Evolutionary conservation across 2,113 vertebrate genomes (phyloP).

Genomic region (Scopus umbretta): DNA sequence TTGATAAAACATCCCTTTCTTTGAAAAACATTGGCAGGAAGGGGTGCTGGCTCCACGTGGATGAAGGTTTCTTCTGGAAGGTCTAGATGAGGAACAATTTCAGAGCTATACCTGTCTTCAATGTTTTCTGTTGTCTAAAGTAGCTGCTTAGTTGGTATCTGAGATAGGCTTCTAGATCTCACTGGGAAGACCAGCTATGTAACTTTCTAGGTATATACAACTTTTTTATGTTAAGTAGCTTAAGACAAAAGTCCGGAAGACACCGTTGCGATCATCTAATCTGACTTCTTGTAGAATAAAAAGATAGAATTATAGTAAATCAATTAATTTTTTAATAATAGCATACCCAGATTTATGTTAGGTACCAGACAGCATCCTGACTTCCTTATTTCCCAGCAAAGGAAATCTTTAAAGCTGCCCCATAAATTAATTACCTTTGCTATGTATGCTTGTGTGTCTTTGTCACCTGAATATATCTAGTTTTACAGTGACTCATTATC

Average conservation of each 20-base stretch:
- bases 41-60: not conserved
- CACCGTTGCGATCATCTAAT: accelerated
- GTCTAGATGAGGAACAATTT: not conserved
- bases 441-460: not conserved
- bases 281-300: not conserved
- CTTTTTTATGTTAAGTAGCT: not conserved
- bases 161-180: not conserved
- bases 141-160: not conserved
- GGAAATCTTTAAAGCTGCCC: not conserved
- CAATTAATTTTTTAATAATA: not conserved
- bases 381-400: not conserved
- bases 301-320: not conserved
- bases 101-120: not conserved
- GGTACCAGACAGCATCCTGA: not conserved
- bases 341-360: not conserved
- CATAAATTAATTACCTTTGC: not conserved
- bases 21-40: not conserved
- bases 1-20: not conserved
- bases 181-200: not conserved
- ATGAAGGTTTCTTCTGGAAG: not conserved
- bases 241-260: not conserved
- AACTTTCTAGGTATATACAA: not conserved
- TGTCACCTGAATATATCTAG: not conserved
- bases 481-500: not conserved
- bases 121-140: not conserved